Evolutionary conservation across 2,888 invertebrate species (phyloP).

Genomic region (Tiliacea citrago): DNA sequence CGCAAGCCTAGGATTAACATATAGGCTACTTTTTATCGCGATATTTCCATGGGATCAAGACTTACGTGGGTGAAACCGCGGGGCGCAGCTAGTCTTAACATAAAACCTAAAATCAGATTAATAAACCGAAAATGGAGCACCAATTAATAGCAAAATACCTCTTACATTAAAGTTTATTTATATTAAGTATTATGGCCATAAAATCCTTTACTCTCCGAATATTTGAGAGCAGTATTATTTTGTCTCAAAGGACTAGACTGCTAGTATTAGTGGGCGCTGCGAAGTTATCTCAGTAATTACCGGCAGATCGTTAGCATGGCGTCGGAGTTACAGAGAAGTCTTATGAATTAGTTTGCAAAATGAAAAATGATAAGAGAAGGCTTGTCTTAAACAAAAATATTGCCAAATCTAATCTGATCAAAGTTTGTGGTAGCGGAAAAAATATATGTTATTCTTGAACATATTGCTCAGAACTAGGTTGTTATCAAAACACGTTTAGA

Average conservation of each 20-base stretch:
- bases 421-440: too few relatives aligned
- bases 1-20: too few relatives aligned
- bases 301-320: constrained; percentile 25
- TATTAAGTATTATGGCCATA: not conserved
- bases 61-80: too few relatives aligned
- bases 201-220: not conserved
- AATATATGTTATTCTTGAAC: too few relatives aligned
- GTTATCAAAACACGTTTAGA: too few relatives aligned
- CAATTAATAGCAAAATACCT: not conserved
- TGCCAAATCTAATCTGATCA: too few relatives aligned
- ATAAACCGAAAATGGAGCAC: not conserved
- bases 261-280: constrained; percentile 20
- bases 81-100: too few relatives aligned
- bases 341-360: not conserved
- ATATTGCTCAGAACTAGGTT: too few relatives aligned
- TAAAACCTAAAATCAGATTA: not conserved
- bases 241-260: constrained; percentile 17
- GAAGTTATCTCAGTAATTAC: constrained; percentile 47
- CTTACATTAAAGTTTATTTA: constrained; percentile 1
- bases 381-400: too few relatives aligned
- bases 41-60: too few relatives aligned
- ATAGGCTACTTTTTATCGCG: too few relatives aligned
- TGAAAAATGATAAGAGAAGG: too few relatives aligned
- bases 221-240: not conserved
- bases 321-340: not conserved